phyloP scores from a whole-genome alignment of 2,113 vertebrate genomes.

The Bos javanicus region DNA sequence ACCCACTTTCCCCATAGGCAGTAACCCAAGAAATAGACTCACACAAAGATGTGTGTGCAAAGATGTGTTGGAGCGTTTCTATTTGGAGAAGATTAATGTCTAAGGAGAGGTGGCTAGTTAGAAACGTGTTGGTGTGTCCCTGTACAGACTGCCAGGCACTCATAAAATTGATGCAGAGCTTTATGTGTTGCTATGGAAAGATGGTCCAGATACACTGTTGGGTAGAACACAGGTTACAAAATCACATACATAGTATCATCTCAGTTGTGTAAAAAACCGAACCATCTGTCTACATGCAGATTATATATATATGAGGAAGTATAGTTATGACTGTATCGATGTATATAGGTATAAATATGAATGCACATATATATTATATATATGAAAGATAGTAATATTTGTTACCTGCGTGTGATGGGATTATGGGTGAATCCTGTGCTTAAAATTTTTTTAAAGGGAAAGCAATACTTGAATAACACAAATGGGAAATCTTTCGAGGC shows the following conservation, averaged over 20 bases:
- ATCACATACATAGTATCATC: background rate
- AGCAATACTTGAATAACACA: background rate
- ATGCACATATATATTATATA: background rate
- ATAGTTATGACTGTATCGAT: background rate
- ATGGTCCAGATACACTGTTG: background rate
- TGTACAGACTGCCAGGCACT: background rate
- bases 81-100: background rate
- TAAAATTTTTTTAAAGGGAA: background rate
- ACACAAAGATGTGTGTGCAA: background rate
- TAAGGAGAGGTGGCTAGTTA: background rate
- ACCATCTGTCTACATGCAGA: background rate
- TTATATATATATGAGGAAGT: background rate
- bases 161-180: background rate
- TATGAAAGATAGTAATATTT: background rate
- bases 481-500: background rate
- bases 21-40: background rate
- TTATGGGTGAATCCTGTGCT: background rate
- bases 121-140: background rate
- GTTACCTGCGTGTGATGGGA: background rate
- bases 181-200: slow-evolving; percentile 21
- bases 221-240: slow-evolving; percentile 18
- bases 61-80: background rate
- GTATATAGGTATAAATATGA: background rate
- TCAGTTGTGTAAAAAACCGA: background rate
- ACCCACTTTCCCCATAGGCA: background rate